Evolutionary conservation across 2,113 vertebrate species (phyloP).

Genomic region (Myotis yumanensis): DNA sequence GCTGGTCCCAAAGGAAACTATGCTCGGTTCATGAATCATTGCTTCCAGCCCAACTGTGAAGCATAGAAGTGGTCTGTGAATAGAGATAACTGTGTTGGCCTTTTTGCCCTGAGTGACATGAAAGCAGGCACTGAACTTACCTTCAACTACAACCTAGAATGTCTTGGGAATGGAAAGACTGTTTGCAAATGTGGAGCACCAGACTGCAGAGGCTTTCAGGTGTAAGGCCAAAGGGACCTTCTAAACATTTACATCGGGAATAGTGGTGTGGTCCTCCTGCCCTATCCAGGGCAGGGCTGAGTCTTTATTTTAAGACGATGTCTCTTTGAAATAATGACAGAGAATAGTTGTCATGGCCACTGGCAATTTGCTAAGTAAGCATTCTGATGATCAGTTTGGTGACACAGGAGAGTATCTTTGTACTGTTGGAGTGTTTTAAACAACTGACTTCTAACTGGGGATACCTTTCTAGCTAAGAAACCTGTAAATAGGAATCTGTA

Average conservation of each 20-base stretch:
- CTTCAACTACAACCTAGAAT: conserved; percentile 99
- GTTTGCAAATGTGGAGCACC: conserved; percentile 98
- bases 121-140: conserved; percentile 95
- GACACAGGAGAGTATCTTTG: not conserved
- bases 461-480: not conserved
- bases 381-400: not conserved
- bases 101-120: conserved; percentile 95
- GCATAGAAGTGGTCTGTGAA: conserved; percentile 99
- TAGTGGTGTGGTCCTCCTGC: not conserved
- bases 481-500: not conserved
- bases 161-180: conserved; percentile 97
- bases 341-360: not conserved
- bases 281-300: not conserved
- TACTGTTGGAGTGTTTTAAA: conserved; percentile 16
- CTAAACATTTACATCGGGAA: conserved; percentile 20
- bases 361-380: not conserved
- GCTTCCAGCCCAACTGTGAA: conserved; percentile 99
- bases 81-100: conserved; percentile 95
- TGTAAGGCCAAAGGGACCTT: conserved; percentile 94
- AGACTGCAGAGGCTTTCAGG: conserved; percentile 98
- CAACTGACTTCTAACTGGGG: not conserved
- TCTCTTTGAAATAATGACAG: conserved; percentile 19
- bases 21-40: conserved; percentile 99
- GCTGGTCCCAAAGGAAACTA: conserved; percentile 98
- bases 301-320: not conserved